These are phyloP conservation scores for Macropis europaea DNA, from an alignment of 2,888 invertebrate genomes.

Conservation along the genomic window DNA sequence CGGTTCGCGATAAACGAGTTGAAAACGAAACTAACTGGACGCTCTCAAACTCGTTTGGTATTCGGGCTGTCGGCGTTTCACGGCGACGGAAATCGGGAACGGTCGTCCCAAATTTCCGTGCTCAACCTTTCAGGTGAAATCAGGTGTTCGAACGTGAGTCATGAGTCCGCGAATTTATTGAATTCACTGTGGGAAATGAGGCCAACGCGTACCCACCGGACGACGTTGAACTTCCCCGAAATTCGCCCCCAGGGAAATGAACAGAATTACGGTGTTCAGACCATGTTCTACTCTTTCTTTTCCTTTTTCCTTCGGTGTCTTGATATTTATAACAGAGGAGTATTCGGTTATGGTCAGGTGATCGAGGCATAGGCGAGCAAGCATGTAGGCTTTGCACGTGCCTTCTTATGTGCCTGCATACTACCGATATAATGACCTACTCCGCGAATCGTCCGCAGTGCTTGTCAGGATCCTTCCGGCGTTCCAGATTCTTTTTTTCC, in stretches of 20 bases:
- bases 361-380: slow-evolving; percentile 70
- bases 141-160: slow-evolving; percentile 8
- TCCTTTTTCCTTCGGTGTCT: background rate
- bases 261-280: too few species aligned
- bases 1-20: slow-evolving; percentile 17
- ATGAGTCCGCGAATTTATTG: background rate
- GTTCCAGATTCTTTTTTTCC: slow-evolving; percentile 63
- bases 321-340: background rate
- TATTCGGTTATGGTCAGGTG: slow-evolving; percentile 68
- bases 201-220: too few species aligned
- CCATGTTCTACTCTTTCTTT: too few species aligned
- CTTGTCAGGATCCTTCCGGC: slow-evolving; percentile 63
- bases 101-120: slow-evolving; percentile 33
- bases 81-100: slow-evolving; percentile 12
- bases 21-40: slow-evolving; percentile 32
- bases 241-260: too few species aligned
- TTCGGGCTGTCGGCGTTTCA: slow-evolving; percentile 24
- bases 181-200: background rate
- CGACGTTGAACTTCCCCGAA: background rate
- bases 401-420: slow-evolving; percentile 66
- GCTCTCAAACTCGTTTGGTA: slow-evolving; percentile 25
- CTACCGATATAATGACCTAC: slow-evolving; percentile 73
- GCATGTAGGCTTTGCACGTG: slow-evolving; percentile 75
- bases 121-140: background rate
- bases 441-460: slow-evolving; percentile 61